Base-by-base conservation (phyloP, 2,113 vertebrate genomes). In the Xenotilapia longispinis region DNA sequence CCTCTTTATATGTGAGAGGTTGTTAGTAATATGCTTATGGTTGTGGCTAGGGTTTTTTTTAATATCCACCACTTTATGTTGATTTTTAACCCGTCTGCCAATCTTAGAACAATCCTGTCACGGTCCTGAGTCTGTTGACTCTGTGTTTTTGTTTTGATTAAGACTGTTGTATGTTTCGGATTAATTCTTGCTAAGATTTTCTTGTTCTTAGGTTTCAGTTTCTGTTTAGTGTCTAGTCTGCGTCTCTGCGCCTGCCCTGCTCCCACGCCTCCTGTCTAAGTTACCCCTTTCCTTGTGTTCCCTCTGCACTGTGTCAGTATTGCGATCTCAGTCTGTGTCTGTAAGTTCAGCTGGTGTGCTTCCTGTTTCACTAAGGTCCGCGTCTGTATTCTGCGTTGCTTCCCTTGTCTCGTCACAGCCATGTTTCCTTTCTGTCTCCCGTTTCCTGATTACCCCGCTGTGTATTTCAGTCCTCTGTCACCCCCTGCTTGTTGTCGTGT, bases 1-100 rank as follows among this genome's bases (percentile, higher is more conserved):
- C 58, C 58, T 63, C 58, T 19, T 36, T 36, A 36, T 36, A 63
- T n/a, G 3, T 33, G 6, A 63, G 9, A 63, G 31, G 31, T n/a
- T 63, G 17, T 33, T 63, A 36, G 58, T n/a, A 2, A 36, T 63
- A 36, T 36, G 17, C 58, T 33, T 33, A 6, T 63, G 31, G 31
- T 36, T 63, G 9, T 60, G 15, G 57, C 9, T 60, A 0, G 14
- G 2, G 0, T 1, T 33, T 5, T 60, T 49, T 4, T 63, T 36
- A 36, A 11, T 65, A 65, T 65, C 31, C 9, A 65, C 58, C 17
- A 6, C 17, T 36, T 12, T 65, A 36, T 65, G 31, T 65, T 7
- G 60, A 1, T 36, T 63, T 63, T 36, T 63, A 19, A 36, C 31
- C 9, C 17, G 1, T 36, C 17, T 63, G 58, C 31, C 60, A 36